A percentile compares a stretch with the other conserved stretches of the same genome.
Evolutionary conservation across 37 sponge, comb jelly and placozoan genomes (phyloP).

Genomic region (Bolinopsis microptera): DNA sequence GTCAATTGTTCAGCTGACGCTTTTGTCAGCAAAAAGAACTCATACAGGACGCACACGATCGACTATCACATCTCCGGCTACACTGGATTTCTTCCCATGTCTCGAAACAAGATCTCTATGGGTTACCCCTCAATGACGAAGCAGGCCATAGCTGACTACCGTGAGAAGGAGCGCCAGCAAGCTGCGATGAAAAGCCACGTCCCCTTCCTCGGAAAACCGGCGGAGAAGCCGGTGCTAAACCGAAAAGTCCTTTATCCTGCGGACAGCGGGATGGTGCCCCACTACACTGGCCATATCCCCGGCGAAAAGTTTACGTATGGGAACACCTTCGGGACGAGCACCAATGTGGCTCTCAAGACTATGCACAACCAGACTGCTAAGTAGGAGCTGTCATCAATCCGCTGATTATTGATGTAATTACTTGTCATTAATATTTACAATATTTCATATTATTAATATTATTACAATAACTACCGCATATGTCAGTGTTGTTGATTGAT

Average conservation of each 20-base stretch:
- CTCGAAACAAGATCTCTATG: conserved; percentile 85
- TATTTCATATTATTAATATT: no score
- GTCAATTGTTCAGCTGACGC: not conserved
- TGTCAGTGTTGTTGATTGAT: no score
- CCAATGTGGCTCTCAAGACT: conserved; percentile 66
- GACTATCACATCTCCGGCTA: conserved; percentile 86
- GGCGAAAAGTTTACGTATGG: conserved; percentile 70
- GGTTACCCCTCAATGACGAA: conserved; percentile 86
- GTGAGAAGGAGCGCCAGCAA: conserved; percentile 71
- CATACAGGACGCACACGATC: not conserved
- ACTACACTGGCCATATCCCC: conserved; percentile 95
- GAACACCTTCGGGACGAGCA: conserved; percentile 70
- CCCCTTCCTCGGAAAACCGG: conserved; percentile 63
- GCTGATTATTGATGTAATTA: not conserved
- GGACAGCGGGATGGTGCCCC: conserved; percentile 82
- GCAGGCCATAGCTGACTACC: conserved; percentile 79
- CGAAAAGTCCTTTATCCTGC: conserved; percentile 73
- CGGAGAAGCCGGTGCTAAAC: conserved; percentile 1
- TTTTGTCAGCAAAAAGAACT: not conserved
- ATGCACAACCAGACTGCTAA: not conserved
- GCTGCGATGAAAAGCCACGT: conserved; percentile 68
- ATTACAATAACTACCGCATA: no score
- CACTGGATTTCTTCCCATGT: conserved; percentile 92
- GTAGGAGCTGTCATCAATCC: not conserved
- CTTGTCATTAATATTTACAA: no score